phyloP scores from a whole-genome alignment of 2,797 vertebrate species.

The Arctocebus calabarensis region DNA sequence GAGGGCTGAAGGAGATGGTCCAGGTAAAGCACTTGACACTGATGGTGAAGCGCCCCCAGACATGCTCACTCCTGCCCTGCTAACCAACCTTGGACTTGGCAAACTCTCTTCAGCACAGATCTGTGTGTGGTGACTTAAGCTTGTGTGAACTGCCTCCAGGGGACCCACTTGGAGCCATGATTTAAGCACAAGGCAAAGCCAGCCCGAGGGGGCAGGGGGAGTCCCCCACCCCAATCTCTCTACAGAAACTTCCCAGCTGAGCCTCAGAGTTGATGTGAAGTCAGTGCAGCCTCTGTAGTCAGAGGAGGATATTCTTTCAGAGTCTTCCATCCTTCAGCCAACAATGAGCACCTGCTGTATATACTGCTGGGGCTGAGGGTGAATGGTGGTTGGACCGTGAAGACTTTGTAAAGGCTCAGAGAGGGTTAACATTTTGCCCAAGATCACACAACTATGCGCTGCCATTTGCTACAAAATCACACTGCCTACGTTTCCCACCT shows the following conservation, averaged over 20 bases:
- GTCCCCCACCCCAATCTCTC: not conserved
- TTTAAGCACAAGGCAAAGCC: not conserved
- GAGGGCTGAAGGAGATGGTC: not conserved
- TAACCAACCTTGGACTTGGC: not conserved
- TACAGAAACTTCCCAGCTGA: not conserved
- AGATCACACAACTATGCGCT: constrained; percentile 11
- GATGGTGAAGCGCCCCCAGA: not conserved
- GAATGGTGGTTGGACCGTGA: not conserved
- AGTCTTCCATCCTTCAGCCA: not conserved
- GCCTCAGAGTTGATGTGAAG: not conserved
- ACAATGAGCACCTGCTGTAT: not conserved
- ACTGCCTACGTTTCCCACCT: not conserved
- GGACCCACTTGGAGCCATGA: not conserved
- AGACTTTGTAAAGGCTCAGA: not conserved
- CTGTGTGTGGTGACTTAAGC: not conserved
- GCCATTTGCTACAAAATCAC: not conserved
- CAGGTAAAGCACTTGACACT: not conserved
- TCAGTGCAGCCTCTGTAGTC: not conserved
- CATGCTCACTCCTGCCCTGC: not conserved
- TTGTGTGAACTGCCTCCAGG: not conserved
- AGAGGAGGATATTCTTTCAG: not conserved
- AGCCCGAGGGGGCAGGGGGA: too few relatives aligned
- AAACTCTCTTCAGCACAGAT: not conserved
- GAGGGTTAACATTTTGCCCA: constrained; percentile 7
- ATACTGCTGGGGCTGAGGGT: not conserved